Conservation (phyloP, 1,140 invertebrate genomes). For the Pseudomyrmex pallidus region DNA sequence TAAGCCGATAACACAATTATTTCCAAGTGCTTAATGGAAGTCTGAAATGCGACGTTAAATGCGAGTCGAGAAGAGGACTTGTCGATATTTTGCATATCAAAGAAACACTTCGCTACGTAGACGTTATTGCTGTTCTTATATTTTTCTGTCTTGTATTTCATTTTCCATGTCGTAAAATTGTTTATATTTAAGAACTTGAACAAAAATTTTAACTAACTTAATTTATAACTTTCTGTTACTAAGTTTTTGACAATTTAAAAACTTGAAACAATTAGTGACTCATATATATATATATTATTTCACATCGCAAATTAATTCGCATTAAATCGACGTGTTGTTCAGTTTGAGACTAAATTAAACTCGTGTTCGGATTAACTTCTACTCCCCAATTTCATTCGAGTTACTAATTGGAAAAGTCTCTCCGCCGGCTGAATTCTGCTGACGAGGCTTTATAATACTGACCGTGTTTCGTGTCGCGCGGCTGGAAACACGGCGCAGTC, state of each 20-base stretch:
- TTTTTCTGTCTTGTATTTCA: constrained; percentile 15
- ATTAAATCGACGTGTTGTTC: not conserved
- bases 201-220: no score
- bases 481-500: not conserved
- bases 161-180: not conserved
- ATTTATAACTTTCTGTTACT: no score
- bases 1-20: constrained; percentile 77
- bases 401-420: not conserved
- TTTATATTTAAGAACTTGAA: no score
- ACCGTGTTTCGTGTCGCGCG: not conserved
- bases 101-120: constrained; percentile 67
- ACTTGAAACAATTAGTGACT: not conserved
- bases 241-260: not conserved
- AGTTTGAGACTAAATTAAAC: not conserved
- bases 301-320: not conserved
- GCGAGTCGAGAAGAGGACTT: constrained; percentile 62
- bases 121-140: not conserved
- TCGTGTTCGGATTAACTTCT: not conserved
- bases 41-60: constrained; percentile 79
- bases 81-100: constrained; percentile 79
- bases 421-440: not conserved
- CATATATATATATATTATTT: not conserved
- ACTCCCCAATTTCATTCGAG: not conserved
- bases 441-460: not conserved
- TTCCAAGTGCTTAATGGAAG: constrained; percentile 82